Evolutionary conservation across 2,113 vertebrate species (phyloP), one percentile per base, ranked within the genome.

Genomic region (Corydoras maculifer): DNA sequence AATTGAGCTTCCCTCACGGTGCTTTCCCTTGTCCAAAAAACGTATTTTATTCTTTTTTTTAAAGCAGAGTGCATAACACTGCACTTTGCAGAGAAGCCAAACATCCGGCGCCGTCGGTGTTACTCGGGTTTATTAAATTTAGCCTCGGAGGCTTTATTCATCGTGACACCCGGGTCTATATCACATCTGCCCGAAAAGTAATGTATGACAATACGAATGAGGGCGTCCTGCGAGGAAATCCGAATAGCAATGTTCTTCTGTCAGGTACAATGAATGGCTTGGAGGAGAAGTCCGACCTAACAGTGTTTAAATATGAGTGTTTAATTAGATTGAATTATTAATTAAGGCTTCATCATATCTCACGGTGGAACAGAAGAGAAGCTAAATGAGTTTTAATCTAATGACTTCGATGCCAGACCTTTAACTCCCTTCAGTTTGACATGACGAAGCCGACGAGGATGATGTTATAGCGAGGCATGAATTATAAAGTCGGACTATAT

Each of bases 241-340:
- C 54, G 65, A 75, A 73, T 68, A 77, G 58, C 74, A 72, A 61
- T 57, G 75, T 7, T 30, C n/a, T 61, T 66, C 69, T 78, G 73
- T 65, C 69, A 65, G 58, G 32, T 73, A 65, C 77, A 79, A 77
- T 75, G 61, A 77, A 81, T 79, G 69, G 73, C 74, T 72, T 5
- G 58, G 43, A 67, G 65, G 72, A 62, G 70, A 9, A 62, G 59
- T 49, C 71, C 53, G 74, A 55, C 75, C 75, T 65, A 49, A 76
- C 72, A 77, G 76, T 84, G 76, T 73, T 87, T 85, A 86, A 88
- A 88, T 86, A 88, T 83, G 83, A 85, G 76, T 84, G 80, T 88
- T 89, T 88, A 88, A 89, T 88, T 87, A 87, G 84, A 83, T 76
- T 79, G 83, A 76, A 77, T 78, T 84, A 86, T 87, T 86, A 87